Percentiles rank a stretch among this genome's conserved stretches.
Evolutionary conservation across 2,888 invertebrate species (phyloP).

Genomic region (Crossocerus cetratus): DNA sequence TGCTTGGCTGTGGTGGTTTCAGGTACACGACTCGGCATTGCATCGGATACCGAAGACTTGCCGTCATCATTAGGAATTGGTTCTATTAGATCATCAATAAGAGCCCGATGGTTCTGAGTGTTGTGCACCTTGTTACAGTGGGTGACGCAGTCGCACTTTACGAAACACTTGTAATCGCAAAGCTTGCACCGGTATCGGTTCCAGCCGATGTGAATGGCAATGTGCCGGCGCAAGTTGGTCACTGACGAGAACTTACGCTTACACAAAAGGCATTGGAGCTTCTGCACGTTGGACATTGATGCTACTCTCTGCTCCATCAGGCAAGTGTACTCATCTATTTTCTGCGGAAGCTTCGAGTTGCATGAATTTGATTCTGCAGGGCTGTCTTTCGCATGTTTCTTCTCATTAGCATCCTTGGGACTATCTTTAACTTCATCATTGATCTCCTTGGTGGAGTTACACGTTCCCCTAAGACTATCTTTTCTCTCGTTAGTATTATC

Average conservation of each 20-base stretch:
- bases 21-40: no score
- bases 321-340: conserved; percentile 13
- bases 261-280: conserved; percentile 79
- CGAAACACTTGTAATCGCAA: conserved; percentile 84
- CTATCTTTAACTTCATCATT: background rate
- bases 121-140: conserved; percentile 83
- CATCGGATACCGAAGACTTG: no score
- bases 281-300: conserved; percentile 52
- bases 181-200: conserved; percentile 86
- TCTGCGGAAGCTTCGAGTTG: background rate
- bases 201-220: conserved; percentile 84
- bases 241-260: conserved; percentile 77
- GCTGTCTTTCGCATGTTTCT: background rate
- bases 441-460: background rate
- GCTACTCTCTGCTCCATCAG: conserved; percentile 56
- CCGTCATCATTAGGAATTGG: conserved; percentile 38
- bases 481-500: no score
- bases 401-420: background rate
- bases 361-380: background rate
- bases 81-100: conserved; percentile 56
- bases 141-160: conserved; percentile 82
- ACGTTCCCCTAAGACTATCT: no score
- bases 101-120: conserved; percentile 74
- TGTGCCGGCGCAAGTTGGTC: conserved; percentile 80
- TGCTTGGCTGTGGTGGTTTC: no score